Evolutionary conservation across 2,797 vertebrate species (phyloP), one percentile per base, ranked within the genome.

Genomic region (Clarias laeviceps): DNA sequence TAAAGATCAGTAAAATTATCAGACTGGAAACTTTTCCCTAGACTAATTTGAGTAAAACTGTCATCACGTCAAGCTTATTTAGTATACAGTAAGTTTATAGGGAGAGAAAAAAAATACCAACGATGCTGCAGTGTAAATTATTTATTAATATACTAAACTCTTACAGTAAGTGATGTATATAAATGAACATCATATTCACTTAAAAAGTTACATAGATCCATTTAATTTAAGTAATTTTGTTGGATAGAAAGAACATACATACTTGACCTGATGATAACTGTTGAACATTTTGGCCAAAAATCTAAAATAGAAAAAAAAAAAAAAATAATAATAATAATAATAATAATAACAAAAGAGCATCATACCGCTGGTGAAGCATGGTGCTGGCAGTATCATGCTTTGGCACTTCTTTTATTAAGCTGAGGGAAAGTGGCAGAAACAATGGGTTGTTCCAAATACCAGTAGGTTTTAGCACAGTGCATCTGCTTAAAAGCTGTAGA

Each of bases 81-180:
- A 45, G 59, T 27, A 80, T n/a, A 50, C 45, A 12, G 45, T 50
- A 64, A 45, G 59, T 45, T 27, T 40, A 50, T 11, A 50, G 45
- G 2, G 45, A 12, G 40, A 1, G 34, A 14, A 5, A 18, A 62
- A 77, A 40, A 34, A 61, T 2, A 45, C 45, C 45, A 61, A 24
- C 4, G 6, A 64, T 62, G 32, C 24, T 22, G 9, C 29, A 77
- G 20, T 5, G 29, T 59, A 61, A 61, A 78, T n/a, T 7, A 61
- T 61, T 61, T 78, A 37, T 78, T 78, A 24, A 34, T 77, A 34
- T 77, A 34, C 9, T 77, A 34, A 77, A 77, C 8, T 77, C 62
- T 64, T 0, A n/a, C n/a, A n/a, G n/a, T n/a, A 79, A 18, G 34
- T 79, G 29, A 27, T 62, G 22, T 64, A 20, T 18, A 27, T 64